Base-by-base conservation (phyloP, 37 sponge, comb jelly and placozoan genomes). In the Hormiphora californensis region DNA sequence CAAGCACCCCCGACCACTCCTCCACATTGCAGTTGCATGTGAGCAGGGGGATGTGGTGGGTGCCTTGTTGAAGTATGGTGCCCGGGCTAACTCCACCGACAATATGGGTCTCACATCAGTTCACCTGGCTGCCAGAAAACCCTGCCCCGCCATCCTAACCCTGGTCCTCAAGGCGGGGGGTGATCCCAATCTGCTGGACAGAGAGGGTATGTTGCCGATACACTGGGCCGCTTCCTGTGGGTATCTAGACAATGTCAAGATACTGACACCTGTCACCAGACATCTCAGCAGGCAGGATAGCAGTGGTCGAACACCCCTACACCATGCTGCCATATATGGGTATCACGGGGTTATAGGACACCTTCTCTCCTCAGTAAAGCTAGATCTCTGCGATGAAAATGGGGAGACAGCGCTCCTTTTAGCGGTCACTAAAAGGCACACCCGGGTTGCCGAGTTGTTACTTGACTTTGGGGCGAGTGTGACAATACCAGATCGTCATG, bases 171-270 rank as follows among this genome's bases (percentile, higher is more conserved):
- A n/a, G 44, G 46, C 40, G 44, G 44, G 35, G 5, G 81, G 81
- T 39, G 81, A 73, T 41, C 36, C 81, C 7, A 73, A 73, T 30
- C 40, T 73, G 15, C 17, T 8, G 40, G 81, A 73, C 43, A 73
- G 43, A 23, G 81, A 73, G 35, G 81, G 81, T 21, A n/a, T 73
- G 43, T 28, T 73, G 1, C 81, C 81, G 27, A 22, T 73, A 40
- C 81, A 73, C 46, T 73, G 81, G 81, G 81, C 81, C 5, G 81
- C 81, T 9, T 73, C 81, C 23, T 73, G 81, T 73, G 81, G 81
- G 0, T 25, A 43, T 33, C 23, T 73, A 3, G 81, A 73, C n/a
- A 73, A 73, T 73, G 38, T 73, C 44, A 33, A 27, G 32, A 22
- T 46, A 1, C 44, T 73, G 0, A 46, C 17, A 1, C 46, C 23